Conservation (phyloP, 2,797 vertebrate species). For the Peromyscus aztecus region DNA sequence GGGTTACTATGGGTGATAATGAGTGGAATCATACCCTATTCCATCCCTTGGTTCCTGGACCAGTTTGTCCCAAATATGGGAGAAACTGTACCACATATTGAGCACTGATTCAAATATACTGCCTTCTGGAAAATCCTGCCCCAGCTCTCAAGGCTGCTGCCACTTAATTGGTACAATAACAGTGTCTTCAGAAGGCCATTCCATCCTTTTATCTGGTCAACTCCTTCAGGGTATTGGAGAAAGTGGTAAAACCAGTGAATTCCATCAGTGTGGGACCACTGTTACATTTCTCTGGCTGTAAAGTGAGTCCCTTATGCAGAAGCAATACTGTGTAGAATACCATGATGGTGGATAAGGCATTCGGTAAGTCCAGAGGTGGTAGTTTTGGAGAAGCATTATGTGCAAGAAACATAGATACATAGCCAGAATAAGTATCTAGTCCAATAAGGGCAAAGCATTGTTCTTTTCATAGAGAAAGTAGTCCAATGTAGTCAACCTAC, state of each 20-base stretch:
- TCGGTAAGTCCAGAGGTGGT: background rate
- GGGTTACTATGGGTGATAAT: background rate
- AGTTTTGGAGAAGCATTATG: background rate
- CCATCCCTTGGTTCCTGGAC: background rate
- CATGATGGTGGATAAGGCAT: background rate
- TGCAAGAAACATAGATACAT: background rate
- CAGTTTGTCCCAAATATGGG: too few species aligned
- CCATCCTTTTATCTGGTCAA: background rate
- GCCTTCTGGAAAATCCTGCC: background rate
- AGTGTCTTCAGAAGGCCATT: background rate
- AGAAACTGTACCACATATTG: background rate
- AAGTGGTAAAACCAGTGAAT: background rate
- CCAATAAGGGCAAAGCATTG: background rate
- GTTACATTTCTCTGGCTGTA: background rate
- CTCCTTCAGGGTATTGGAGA: background rate
- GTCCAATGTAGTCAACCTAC: background rate
- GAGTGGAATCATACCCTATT: background rate
- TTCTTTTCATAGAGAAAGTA: background rate
- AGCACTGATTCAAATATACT: background rate
- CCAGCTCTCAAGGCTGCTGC: background rate
- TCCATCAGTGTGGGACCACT: background rate
- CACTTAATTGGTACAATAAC: background rate
- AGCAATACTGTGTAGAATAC: background rate
- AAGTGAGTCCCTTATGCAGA: background rate
- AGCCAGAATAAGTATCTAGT: background rate